Base-by-base conservation (phyloP, 2,113 vertebrate species). In the Burhinus bistriatus region DNA sequence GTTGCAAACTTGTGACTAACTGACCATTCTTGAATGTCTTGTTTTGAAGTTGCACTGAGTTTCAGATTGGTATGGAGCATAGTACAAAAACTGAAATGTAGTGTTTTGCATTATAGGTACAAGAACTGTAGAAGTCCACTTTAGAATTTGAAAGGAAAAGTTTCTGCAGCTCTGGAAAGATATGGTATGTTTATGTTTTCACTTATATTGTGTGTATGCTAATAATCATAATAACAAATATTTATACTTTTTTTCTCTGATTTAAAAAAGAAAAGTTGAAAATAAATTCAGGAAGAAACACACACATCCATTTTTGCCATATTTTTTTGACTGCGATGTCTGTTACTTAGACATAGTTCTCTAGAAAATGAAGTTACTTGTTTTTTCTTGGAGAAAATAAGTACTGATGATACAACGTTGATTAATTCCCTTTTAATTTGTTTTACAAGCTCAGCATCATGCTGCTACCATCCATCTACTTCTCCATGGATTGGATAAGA, bases 21-120 rank as follows among this genome's bases (percentile, higher is more conserved):
- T 27, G 38, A 13, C 17, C 29, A 11, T 66, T 71, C 82, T 42
- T 77, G 49, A 55, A 19, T 45, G 6, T 69, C 4, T 42, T 5
- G 2, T 21, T 69, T 69, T 55, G 21, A 70, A 86, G 64, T 58
- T 42, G 9, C 23, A 6, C 30, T 61, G 45, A 57, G 21, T 42
- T 92, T 61, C 17, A 81, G 49, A 27, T 78, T 58, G 20, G 3
- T 83, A 25, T 61, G 19, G 29, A 79, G 38, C 51, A 30, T 72
- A 57, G 23, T 97, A 72, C 65, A 91, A 96, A 87, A 93, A 96
- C 95, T 97, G 92, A 97, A 97, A 73, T 92, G 40, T 83, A 61
- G 55, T 97, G 29, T 98, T 98, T 98, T 98, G 70, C 89, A 30
- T 98, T 97, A 76, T 95, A 98, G 98, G 97, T 98, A 83, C 96